phyloP scores from a whole-genome alignment of 2,113 vertebrate genomes.

The Microtus ochrogaster region DNA sequence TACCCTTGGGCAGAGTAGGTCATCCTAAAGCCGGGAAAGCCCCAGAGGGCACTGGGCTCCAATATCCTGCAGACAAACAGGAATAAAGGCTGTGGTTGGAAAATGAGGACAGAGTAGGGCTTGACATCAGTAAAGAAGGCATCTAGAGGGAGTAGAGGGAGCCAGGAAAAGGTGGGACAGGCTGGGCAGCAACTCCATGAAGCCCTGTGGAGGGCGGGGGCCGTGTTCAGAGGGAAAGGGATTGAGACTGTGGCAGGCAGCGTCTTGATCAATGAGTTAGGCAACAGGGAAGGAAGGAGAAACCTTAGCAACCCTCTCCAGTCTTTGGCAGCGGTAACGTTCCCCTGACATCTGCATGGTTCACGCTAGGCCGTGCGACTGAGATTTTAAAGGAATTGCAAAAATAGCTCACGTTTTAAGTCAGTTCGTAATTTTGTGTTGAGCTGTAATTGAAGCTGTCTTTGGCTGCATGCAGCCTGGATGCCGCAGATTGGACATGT shows the following conservation, averaged over 20 bases:
- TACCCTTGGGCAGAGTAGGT: neutral
- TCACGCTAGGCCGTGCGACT: neutral
- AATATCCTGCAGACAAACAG: neutral
- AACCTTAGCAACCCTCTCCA: neutral
- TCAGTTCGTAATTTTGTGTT: neutral
- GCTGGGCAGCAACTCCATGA: neutral
- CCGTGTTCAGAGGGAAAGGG: neutral
- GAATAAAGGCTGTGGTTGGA: neutral
- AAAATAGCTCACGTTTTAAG: neutral
- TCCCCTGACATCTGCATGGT: neutral
- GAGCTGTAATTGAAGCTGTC: neutral
- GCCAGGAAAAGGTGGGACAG: neutral
- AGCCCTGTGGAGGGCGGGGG: too few relatives aligned
- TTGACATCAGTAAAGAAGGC: too few relatives aligned
- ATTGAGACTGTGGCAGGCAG: neutral
- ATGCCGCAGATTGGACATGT: neutral
- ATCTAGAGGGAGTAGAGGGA: too few relatives aligned
- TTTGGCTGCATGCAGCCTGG: neutral
- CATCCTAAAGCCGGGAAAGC: neutral
- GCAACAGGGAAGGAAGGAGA: neutral
- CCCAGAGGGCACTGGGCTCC: neutral
- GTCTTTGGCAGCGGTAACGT: too few relatives aligned
- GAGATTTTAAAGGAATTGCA: neutral
- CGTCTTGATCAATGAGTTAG: neutral
- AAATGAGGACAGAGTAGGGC: neutral